Evolutionary conservation across 2,888 invertebrate genomes (phyloP).

Genomic region (Phyllotreta cruciferae): DNA sequence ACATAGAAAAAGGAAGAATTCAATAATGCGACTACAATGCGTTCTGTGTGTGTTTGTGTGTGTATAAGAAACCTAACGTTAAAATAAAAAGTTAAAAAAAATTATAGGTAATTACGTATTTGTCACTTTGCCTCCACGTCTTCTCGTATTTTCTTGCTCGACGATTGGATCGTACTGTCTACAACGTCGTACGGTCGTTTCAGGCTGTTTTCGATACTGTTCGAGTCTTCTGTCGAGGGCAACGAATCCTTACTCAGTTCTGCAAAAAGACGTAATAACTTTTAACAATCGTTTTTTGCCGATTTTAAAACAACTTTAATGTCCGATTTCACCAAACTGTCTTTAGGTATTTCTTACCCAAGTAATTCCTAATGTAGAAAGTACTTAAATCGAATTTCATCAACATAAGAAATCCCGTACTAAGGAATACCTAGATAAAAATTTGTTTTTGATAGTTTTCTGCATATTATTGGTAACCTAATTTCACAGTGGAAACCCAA

Average conservation of each 20-base stretch:
- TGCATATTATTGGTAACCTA: too few relatives aligned
- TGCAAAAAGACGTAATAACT: neutral
- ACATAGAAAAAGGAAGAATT: conserved; percentile 29
- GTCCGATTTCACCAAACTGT: too few relatives aligned
- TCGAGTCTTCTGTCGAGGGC: conserved; percentile 39
- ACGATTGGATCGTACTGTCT: conserved; percentile 60
- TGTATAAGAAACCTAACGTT: conserved; percentile 47
- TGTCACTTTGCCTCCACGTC: conserved; percentile 64
- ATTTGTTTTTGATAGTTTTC: too few relatives aligned
- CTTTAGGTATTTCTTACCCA: too few relatives aligned
- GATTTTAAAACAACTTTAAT: too few relatives aligned
- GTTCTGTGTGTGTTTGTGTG: conserved; percentile 34
- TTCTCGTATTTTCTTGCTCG: conserved; percentile 63
- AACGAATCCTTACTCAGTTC: conserved; percentile 26
- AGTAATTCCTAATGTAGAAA: too few relatives aligned
- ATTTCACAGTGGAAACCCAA: too few relatives aligned
- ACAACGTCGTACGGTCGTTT: conserved; percentile 53
- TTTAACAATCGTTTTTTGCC: too few relatives aligned
- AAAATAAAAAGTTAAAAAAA: conserved; percentile 47
- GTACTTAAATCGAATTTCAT: too few relatives aligned
- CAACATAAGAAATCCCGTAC: too few relatives aligned
- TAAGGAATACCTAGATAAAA: too few relatives aligned
- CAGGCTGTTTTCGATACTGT: conserved; percentile 49
- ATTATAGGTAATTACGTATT: conserved; percentile 52
- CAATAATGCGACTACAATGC: conserved; percentile 40